Evolutionary conservation across 2,888 invertebrate genomes (phyloP), one percentile per base, ranked within the genome.

Genomic region (Busseola fusca): DNA sequence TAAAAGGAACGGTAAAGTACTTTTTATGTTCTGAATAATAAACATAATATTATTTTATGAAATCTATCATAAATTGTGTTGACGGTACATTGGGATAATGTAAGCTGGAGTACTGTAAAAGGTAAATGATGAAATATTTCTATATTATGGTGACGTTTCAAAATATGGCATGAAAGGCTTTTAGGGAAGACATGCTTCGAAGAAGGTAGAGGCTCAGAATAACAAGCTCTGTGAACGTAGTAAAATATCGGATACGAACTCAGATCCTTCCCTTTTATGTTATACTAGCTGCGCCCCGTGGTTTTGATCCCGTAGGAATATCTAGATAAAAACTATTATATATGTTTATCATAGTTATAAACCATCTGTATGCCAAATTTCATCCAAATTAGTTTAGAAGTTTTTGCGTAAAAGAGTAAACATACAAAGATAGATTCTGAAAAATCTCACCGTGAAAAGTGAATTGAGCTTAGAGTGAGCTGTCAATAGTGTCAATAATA

Each of bases 31-130:
- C 57, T 67, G 57, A 71, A 76, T 83, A 77, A 80, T 69, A 72
- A 59, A 76, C 25, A 54, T 48, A 25, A 54, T 52, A 74, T 64
- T 66, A 59, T 67, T 64, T 69, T 59, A 34, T 42, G 50, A 72
- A 69, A 78, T 78, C 70, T 72, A 67, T 76, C 74, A 73, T 64
- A 62, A 30, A 30, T 70, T n/a, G 16, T 56, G 62, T 58, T 74
- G 76, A 68, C 73, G 71, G 78, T 59, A 79, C 42, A 72, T 69
- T 12, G 57, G 68, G 70, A 75, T 74, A 72, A 78, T 76, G 58
- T 74, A 69, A 72, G 64, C 64, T 3, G 27, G 45, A 40, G 30
- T n/a, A 50, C 48, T 50, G 10, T 12, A 50, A 50, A 50, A 50
- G 48, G 48, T 65, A 60, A 57, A 71, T 69, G 48, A 74, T 54